Conservation (phyloP, 2,113 vertebrate genomes). For the Dolichallabes microphthalmus region DNA sequence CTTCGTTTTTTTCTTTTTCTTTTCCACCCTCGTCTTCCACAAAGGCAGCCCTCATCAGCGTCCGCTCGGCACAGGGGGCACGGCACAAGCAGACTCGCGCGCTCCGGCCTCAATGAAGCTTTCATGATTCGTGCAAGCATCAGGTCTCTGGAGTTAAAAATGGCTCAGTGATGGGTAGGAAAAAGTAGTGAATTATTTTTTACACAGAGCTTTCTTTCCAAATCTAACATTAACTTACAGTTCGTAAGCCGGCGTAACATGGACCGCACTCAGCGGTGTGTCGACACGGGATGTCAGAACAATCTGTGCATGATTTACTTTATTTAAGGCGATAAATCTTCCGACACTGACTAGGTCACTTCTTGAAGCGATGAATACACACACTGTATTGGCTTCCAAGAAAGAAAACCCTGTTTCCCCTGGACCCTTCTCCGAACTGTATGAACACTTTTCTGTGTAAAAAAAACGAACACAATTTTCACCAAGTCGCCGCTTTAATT, state of each 20-base stretch:
- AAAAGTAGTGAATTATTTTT: slow-evolving; percentile 35
- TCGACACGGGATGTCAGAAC: background rate
- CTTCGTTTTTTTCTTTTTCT: background rate
- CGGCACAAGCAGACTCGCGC: slow-evolving; percentile 3
- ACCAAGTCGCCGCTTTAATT: slow-evolving; percentile 11
- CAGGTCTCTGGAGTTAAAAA: slow-evolving; percentile 3
- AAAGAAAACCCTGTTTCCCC: slow-evolving; percentile 42
- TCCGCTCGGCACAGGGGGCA: background rate
- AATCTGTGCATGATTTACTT: slow-evolving; percentile 47
- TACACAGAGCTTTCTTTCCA: slow-evolving; percentile 27
- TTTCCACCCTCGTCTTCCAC: slow-evolving; percentile 35
- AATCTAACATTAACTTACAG: no score
- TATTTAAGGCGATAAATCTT: slow-evolving; percentile 47
- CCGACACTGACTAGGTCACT: background rate
- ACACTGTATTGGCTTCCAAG: slow-evolving; percentile 40
- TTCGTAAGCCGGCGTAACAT: no score
- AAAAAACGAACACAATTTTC: slow-evolving; percentile 3
- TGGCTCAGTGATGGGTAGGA: background rate
- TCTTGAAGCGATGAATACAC: slow-evolving; percentile 39
- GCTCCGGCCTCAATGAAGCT: slow-evolving; percentile 24
- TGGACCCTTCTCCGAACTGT: slow-evolving; percentile 3
- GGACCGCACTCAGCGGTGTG: no score
- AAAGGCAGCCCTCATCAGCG: slow-evolving; percentile 50
- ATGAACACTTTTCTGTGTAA: slow-evolving; percentile 4
- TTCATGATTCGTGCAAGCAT: slow-evolving; percentile 21